Conservation (phyloP, 2,113 vertebrate species). For the sheep (Ovis aries) region DNA sequence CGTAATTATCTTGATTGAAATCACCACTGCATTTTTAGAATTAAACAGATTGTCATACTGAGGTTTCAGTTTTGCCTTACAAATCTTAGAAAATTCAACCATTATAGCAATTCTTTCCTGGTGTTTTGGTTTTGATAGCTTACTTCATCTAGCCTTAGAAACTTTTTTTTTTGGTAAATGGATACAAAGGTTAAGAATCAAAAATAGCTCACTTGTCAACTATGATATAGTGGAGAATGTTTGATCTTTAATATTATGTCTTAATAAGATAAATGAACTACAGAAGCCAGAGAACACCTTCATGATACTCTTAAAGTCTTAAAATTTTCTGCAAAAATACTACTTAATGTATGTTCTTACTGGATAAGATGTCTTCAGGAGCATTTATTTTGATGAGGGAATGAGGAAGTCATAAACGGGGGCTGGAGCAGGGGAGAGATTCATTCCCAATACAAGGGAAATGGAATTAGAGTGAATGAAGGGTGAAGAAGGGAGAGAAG, state of each 20-base stretch:
- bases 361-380: not conserved
- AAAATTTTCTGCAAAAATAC: not conserved
- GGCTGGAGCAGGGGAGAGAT: not conserved
- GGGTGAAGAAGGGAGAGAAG: not conserved
- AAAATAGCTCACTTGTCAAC: not conserved
- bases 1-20: not conserved
- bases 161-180: not conserved
- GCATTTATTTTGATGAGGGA: not conserved
- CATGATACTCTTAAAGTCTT: not conserved
- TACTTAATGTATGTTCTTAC: not conserved
- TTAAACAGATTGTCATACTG: not conserved
- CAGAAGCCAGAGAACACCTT: not conserved
- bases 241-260: not conserved
- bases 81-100: not conserved
- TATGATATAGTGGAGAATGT: not conserved
- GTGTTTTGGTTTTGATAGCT: not conserved
- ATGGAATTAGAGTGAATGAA: not conserved
- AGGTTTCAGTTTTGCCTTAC: not conserved
- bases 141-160: not conserved
- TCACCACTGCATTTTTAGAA: not conserved
- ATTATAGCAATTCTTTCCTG: not conserved
- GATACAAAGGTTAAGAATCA: not conserved
- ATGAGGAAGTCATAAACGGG: not conserved
- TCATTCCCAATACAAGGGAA: not conserved
- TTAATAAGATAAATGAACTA: not conserved